Evolutionary conservation across 2,113 vertebrate genomes (phyloP).

Genomic region (Colossoma macropomum): DNA sequence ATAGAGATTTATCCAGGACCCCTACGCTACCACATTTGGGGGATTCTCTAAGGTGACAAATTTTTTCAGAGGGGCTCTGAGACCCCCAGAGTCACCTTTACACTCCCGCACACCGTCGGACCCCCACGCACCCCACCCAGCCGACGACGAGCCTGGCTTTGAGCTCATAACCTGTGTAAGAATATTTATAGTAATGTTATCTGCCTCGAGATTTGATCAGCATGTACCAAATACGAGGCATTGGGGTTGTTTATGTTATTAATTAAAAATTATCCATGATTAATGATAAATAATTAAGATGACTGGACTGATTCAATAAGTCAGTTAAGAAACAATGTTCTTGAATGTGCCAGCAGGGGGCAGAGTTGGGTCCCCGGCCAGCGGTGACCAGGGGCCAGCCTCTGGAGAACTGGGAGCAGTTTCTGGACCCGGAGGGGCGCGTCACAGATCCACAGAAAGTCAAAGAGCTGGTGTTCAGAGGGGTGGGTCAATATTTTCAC

Average conservation of each 20-base stretch:
- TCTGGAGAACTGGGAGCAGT: conserved; percentile 81
- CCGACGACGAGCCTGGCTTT: conserved; percentile 88
- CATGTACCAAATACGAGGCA: too few relatives aligned
- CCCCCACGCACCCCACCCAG: conserved; percentile 48
- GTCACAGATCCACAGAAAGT: conserved; percentile 76
- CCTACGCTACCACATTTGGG: conserved; percentile 90
- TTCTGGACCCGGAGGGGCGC: conserved; percentile 83
- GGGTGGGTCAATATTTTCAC: conserved; percentile 70
- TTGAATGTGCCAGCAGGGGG: conserved; percentile 69
- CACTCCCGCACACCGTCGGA: conserved; percentile 52
- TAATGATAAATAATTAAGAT: too few relatives aligned
- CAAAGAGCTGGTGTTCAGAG: conserved; percentile 85
- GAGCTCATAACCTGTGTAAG: conserved; percentile 90
- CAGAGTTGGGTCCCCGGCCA: conserved; percentile 83
- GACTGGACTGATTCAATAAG: not conserved
- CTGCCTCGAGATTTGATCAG: not conserved
- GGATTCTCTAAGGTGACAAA: conserved; percentile 93
- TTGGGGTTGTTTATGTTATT: too few relatives aligned
- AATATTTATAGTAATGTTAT: not conserved
- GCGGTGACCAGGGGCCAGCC: conserved; percentile 77
- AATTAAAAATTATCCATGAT: too few relatives aligned
- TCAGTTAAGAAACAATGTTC: not conserved
- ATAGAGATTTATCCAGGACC: conserved; percentile 90
- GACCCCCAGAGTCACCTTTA: conserved; percentile 77
- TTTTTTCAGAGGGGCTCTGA: conserved; percentile 88